Evolutionary conservation across 2,888 invertebrate species (phyloP), one percentile per base, ranked within the genome.

Genomic region (Hyposoter didymator): DNA sequence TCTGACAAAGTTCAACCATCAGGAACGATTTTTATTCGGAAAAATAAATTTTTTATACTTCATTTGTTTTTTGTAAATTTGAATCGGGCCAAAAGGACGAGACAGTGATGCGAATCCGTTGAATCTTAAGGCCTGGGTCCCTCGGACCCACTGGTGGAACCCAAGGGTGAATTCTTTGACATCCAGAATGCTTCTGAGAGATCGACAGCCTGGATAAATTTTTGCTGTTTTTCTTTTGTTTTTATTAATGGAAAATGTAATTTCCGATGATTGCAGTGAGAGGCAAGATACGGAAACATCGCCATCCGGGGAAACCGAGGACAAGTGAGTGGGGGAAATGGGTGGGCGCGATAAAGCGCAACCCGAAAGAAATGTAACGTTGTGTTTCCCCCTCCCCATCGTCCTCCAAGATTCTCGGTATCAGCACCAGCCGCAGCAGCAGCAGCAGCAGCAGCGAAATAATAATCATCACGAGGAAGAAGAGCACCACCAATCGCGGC

Each of bases 251-350:
- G 22, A 59, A 70, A 59, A 78, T 66, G 88, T 32, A 19, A 22
- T 52, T 28, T 5, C 5, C 32, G 14, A 73, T 52, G 91, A 90
- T 93, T 93, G 14, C 91, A 94, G 94, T 82, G 94, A 94, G 88
- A 91, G 92, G 74, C 94, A 93, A 87, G 94, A 94, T 84, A 91
- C 92, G 87, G 93, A 93, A 86, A 91, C 89, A 74, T 92, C 91
- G 87, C 89, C 90, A 59, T 85, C 86, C 49, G 87, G 87, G 43
- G 91, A 93, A 86, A 89, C 91, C 79, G 93, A 93, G 90, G 93
- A 93, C 85, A 93, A 94, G 92, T 94, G 93, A 93, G 92, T 90
- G 92, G 92, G 90, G 91, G 91, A 89, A 90, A 89, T 89, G 91
- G 92, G 90, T 91, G 91, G 91, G 90, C 90, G 92, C 89, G 91